These are phyloP conservation scores for Dipodomys ordii DNA, from an alignment of 2,113 vertebrate genomes.

Conservation along the genomic window DNA sequence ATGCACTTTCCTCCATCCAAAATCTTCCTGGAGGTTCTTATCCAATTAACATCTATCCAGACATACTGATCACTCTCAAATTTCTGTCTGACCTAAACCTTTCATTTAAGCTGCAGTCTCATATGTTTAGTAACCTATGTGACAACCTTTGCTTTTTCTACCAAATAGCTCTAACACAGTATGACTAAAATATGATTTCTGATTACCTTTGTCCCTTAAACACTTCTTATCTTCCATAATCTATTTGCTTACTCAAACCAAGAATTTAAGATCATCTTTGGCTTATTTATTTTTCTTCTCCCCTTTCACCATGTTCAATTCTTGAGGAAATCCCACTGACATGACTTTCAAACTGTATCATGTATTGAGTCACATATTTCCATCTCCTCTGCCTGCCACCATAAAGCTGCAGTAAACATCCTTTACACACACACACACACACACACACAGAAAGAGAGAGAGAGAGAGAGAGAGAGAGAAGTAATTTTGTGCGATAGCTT, in stretches of 20 bases:
- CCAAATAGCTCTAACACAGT: not conserved
- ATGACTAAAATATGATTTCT: not conserved
- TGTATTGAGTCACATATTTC: not conserved
- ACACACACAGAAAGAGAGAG: not conserved
- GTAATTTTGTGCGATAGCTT: slow-evolving; percentile 28
- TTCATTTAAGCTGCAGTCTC: slow-evolving; percentile 17
- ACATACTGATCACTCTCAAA: not conserved
- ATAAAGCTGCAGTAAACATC: not conserved
- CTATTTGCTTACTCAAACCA: slow-evolving; percentile 5
- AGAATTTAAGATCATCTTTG: not conserved
- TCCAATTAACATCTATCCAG: not conserved
- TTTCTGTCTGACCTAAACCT: slow-evolving; percentile 25
- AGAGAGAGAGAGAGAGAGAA: too few relatives aligned
- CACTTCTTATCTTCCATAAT: not conserved
- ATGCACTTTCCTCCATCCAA: not conserved
- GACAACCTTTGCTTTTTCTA: slow-evolving; percentile 27
- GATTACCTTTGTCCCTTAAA: not conserved
- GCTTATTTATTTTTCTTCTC: slow-evolving; percentile 2
- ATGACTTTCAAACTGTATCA: slow-evolving; percentile 20
- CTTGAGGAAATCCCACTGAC: slow-evolving; percentile 5
- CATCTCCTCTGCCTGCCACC: slow-evolving; percentile 25
- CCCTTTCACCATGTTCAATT: not conserved
- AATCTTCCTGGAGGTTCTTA: slow-evolving; percentile 22
- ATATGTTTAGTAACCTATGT: not conserved
- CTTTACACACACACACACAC: not conserved